Percentiles rank a stretch among this genome's conserved stretches.
Conservation (phyloP, 2,113 vertebrate genomes). For the Neoarius graeffei region DNA sequence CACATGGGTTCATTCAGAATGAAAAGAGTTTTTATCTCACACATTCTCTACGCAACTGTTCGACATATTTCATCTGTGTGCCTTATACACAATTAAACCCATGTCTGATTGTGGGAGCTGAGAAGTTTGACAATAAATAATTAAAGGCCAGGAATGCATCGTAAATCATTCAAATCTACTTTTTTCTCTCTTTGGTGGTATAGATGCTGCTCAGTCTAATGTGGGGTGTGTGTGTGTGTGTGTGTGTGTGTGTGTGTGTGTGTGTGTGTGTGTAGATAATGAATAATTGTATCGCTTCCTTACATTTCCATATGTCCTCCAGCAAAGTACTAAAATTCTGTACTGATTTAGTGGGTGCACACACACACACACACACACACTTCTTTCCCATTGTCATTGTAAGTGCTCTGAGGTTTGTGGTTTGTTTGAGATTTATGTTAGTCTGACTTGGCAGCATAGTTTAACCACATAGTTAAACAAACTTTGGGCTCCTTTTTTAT, state of each 20-base stretch:
- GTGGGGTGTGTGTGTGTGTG: background rate
- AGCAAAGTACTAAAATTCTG: slow-evolving; percentile 3
- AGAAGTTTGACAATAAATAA: background rate
- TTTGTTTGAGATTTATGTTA: slow-evolving; percentile 41
- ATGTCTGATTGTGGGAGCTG: background rate
- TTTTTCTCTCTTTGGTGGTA: background rate
- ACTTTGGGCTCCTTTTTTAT: background rate
- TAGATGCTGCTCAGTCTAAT: background rate
- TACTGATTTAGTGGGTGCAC: slow-evolving; percentile 8
- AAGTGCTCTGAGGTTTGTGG: slow-evolving; percentile 40
- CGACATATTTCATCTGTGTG: background rate
- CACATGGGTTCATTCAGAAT: slow-evolving; percentile 1
- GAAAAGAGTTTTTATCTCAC: background rate
- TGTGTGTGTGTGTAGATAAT: background rate
- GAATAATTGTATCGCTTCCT: slow-evolving; percentile 10
- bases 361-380: slow-evolving; percentile 32
- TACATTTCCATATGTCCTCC: slow-evolving; percentile 23
- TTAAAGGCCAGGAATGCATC: background rate
- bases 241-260: background rate
- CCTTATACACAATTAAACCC: slow-evolving; percentile 17
- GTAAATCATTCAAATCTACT: background rate
- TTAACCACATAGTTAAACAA: slow-evolving; percentile 46
- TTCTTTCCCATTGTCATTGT: slow-evolving; percentile 31
- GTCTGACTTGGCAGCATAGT: slow-evolving; percentile 39
- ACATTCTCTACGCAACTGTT: background rate